These are phyloP conservation scores for Crossocerus cetratus DNA, from an alignment of 2,888 invertebrate species.

Conservation along the genomic window DNA sequence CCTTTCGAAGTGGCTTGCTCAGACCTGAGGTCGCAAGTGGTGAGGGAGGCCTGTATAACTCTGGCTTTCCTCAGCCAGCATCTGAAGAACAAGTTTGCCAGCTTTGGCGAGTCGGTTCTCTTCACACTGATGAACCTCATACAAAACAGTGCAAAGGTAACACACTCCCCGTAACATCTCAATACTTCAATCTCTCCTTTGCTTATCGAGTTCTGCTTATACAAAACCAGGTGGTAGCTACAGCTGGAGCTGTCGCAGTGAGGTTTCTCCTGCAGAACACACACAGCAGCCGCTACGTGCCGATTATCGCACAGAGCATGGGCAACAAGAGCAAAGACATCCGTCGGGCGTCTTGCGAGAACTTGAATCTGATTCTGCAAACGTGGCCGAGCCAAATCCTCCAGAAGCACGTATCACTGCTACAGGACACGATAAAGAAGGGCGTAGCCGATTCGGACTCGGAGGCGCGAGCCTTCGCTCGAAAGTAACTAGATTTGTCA, in stretches of 20 bases:
- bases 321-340: slow-evolving; percentile 96
- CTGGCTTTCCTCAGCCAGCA: slow-evolving; percentile 94
- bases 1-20: slow-evolving; percentile 90
- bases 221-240: slow-evolving; percentile 86
- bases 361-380: slow-evolving; percentile 89
- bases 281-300: slow-evolving; percentile 88
- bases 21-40: slow-evolving; percentile 95
- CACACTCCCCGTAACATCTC: slow-evolving; percentile 22
- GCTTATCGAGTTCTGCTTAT: neutral
- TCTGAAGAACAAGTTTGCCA: slow-evolving; percentile 89
- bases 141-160: slow-evolving; percentile 96
- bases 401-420: slow-evolving; percentile 86
- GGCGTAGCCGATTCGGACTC: slow-evolving; percentile 96
- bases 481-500: slow-evolving; percentile 82
- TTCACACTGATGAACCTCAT: slow-evolving; percentile 92
- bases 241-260: slow-evolving; percentile 91
- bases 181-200: neutral
- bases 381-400: slow-evolving; percentile 91
- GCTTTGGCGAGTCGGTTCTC: slow-evolving; percentile 90
- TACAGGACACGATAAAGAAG: slow-evolving; percentile 90
- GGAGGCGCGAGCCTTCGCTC: slow-evolving; percentile 88
- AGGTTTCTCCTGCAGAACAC: slow-evolving; percentile 92
- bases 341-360: slow-evolving; percentile 87
- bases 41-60: slow-evolving; percentile 96
- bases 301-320: slow-evolving; percentile 86